These are phyloP conservation scores for Pachypsylla venusta DNA, from an alignment of 1,140 invertebrate genomes.

Conservation along the genomic window DNA sequence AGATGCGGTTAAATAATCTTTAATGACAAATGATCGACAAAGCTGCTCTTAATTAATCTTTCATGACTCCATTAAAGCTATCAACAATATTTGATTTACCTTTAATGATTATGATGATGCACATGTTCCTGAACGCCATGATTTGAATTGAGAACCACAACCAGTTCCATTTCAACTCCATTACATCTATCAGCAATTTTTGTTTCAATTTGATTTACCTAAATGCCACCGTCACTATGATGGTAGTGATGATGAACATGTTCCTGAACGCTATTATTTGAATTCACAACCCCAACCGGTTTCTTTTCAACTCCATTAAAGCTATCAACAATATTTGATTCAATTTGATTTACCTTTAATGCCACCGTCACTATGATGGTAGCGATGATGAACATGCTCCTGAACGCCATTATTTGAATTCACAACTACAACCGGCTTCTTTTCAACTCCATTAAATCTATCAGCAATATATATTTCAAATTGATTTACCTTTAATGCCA, in stretches of 20 bases:
- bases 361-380: slow-evolving; percentile 43
- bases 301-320: slow-evolving; percentile 7
- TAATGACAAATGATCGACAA: too few relatives aligned
- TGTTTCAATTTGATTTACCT: slow-evolving; percentile 20
- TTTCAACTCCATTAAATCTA: slow-evolving; percentile 2
- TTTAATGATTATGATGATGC: slow-evolving; percentile 72
- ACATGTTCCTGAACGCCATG: slow-evolving; percentile 49
- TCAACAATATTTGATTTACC: too few relatives aligned
- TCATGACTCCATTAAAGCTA: too few relatives aligned
- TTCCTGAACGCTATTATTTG: slow-evolving; percentile 37
- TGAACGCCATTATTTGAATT: slow-evolving; percentile 31
- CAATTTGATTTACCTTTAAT: slow-evolving; percentile 16
- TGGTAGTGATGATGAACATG: slow-evolving; percentile 73
- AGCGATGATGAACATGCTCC: slow-evolving; percentile 70
- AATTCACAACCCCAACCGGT: slow-evolving; percentile 17
- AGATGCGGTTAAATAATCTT: too few relatives aligned
- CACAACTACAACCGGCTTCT: slow-evolving; percentile 17
- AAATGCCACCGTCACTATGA: slow-evolving; percentile 35
- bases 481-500: slow-evolving; percentile 13
- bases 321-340: slow-evolving; percentile 22
- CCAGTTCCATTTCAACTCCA: slow-evolving; percentile 10
- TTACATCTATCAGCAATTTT: slow-evolving; percentile 21
- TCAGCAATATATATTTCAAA: slow-evolving; percentile 22
- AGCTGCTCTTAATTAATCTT: too few relatives aligned
- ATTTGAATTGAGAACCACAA: slow-evolving; percentile 14